These are phyloP conservation scores for Plebejus anna DNA, from an alignment of 2,888 invertebrate species.

Conservation along the genomic window DNA sequence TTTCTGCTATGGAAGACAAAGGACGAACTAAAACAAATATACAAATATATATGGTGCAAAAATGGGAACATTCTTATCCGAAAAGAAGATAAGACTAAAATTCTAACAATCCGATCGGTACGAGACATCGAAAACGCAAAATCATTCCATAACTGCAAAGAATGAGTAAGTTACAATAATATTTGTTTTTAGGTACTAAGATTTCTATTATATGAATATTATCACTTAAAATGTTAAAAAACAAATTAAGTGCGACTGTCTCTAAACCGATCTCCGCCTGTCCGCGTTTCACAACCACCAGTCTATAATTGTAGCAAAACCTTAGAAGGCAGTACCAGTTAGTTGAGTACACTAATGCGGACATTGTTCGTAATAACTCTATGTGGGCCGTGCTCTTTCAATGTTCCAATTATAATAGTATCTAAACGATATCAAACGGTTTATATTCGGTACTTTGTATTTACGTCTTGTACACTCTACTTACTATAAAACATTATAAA, in stretches of 20 bases:
- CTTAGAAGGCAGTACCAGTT: constrained; percentile 15
- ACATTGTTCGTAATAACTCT: constrained; percentile 19
- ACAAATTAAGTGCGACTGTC: not conserved
- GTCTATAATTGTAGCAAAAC: constrained; percentile 7
- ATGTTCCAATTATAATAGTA: not conserved
- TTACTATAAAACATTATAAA: not conserved
- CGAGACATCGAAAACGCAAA: constrained; percentile 1
- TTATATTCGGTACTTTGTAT: not conserved
- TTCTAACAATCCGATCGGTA: not conserved
- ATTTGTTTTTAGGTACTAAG: not conserved
- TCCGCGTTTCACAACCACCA: not conserved
- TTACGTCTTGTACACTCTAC: not conserved
- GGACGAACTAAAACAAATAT: too few species aligned
- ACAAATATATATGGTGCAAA: too few species aligned
- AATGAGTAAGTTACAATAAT: not conserved
- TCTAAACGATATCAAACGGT: not conserved
- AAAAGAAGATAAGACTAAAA: not conserved
- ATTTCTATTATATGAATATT: not conserved
- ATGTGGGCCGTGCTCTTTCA: constrained; percentile 14
- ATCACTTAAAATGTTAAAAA: not conserved
- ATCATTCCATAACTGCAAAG: not conserved
- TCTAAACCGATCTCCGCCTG: not conserved
- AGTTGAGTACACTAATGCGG: constrained; percentile 17
- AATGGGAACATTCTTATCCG: not conserved
- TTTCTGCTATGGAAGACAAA: too few species aligned